A percentile compares a stretch with the other conserved stretches of the same genome.
Conservation (phyloP, 2,888 invertebrate genomes). For the Coelogynopora nodosa region DNA sequence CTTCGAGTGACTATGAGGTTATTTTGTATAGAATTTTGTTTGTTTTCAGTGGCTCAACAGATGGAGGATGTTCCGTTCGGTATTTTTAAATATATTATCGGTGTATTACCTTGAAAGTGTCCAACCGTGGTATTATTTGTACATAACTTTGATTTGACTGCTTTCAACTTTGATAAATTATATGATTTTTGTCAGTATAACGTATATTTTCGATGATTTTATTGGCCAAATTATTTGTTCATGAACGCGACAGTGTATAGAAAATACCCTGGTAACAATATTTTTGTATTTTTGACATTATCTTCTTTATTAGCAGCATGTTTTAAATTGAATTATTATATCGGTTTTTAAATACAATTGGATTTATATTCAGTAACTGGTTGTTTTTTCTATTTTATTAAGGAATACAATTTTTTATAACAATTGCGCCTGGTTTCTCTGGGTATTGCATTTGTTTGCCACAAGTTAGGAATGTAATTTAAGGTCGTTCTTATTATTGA, state of each 20-base stretch:
- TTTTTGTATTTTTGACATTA: background rate
- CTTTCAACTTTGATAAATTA: background rate
- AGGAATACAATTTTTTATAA: no score
- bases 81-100: no score
- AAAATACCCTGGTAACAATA: background rate
- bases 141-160: background rate
- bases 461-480: no score
- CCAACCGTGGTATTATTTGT: background rate
- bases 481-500: no score
- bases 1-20: background rate
- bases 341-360: constrained; percentile 1
- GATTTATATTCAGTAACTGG: background rate
- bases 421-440: no score
- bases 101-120: background rate
- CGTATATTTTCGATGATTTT: background rate
- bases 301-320: background rate
- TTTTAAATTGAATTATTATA: background rate
- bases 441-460: no score
- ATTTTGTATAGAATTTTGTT: background rate
- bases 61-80: no score
- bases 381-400: no score
- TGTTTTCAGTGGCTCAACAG: no score
- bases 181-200: background rate
- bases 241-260: background rate
- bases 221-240: background rate